phyloP scores from a whole-genome alignment of 2,797 vertebrate genomes.

The Poeciliopsis infans region DNA sequence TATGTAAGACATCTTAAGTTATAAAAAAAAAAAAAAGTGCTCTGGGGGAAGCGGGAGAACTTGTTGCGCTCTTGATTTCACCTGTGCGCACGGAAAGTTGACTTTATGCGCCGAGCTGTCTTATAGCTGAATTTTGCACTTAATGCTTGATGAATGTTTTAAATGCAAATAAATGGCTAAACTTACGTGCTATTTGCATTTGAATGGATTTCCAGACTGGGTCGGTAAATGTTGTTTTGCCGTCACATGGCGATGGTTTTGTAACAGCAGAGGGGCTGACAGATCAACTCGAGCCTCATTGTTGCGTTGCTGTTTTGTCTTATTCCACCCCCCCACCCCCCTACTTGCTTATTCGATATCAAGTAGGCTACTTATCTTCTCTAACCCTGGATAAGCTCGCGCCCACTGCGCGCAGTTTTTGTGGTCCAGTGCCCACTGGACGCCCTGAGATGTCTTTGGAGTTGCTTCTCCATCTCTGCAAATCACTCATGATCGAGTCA shows the following conservation, averaged over 20 bases:
- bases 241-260: conserved; percentile 26
- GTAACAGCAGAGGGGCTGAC: conserved; percentile 24
- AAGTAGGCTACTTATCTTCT: background rate
- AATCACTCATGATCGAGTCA: conserved; percentile 58
- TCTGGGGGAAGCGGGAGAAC: conserved; percentile 23
- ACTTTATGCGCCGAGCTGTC: background rate
- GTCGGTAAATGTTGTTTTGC: conserved; percentile 17
- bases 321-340: background rate
- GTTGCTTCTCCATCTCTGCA: conserved; percentile 36
- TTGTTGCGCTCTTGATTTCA: conserved; percentile 53
- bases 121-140: background rate
- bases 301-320: background rate
- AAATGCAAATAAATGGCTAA: background rate
- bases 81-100: background rate
- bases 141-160: background rate
- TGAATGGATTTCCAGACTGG: background rate
- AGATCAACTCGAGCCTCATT: conserved; percentile 2
- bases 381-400: background rate
- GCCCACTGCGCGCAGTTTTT: conserved; percentile 17
- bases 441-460: conserved; percentile 43
- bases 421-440: conserved; percentile 34
- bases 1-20: conserved; percentile 77
- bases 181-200: background rate
- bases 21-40: background rate
- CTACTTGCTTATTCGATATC: background rate